Evolutionary conservation across 2,888 invertebrate genomes (phyloP), one percentile per base, ranked within the genome.

Genomic region (Chrysotoxum bicinctum): DNA sequence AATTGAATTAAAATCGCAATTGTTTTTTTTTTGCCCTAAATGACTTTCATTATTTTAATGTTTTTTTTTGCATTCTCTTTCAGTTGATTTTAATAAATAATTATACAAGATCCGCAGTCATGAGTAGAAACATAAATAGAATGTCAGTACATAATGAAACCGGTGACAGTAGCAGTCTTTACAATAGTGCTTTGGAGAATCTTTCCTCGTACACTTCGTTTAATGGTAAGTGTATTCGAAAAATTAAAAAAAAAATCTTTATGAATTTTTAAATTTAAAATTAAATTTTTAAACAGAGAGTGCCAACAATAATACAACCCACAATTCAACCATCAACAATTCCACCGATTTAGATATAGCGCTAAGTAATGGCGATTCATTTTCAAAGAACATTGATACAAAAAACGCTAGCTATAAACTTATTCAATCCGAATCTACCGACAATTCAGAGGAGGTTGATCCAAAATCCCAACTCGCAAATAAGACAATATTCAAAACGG

Each of bases 401-500:
- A 88, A 87, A 9, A 89, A 89, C 68, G 88, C 90, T 50, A 91
- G 89, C 87, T 88, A 88, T 82, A 72, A 89, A 70, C 80, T 90
- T 21, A 89, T 91, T 87, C 90, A 90, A 81, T 90, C 91, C 0
- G 91, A 91, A 84, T 91, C 91, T 79, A 90, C 89, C 4, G 91
- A 92, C 70, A 89, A 90, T 76, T 90, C 91, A 19, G 91, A 91
- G 66, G 92, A 92, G 87, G 91, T 91, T 37, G 91, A 92, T 88
- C 91, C 91, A 8, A 92, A 92, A 88, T 91, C 91, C 43, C 90
- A 90, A 87, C 88, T 92, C 89, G 91, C 92, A 74, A 91, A 90
- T 88, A 91, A 91, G 90, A 91, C 91, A 90, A 91, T 92, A 91
- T 92, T 91, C 72, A 91, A 90, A 88, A 89, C 88, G 75, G 90